phyloP scores from a whole-genome alignment of 2,888 invertebrate species.

The Tinea pellionella region DNA sequence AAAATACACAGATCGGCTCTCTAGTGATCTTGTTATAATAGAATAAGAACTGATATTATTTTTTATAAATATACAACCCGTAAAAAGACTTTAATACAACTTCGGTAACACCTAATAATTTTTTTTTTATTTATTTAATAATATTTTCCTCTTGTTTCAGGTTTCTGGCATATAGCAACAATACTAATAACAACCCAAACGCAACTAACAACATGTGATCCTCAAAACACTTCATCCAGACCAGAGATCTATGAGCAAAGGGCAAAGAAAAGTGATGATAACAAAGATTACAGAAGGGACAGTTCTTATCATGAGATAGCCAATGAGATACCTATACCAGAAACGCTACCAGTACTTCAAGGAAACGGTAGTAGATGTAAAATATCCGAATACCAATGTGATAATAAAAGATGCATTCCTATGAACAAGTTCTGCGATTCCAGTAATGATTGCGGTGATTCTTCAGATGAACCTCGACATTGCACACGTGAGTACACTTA shows the following conservation, averaged over 20 bases:
- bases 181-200: slow-evolving; percentile 30
- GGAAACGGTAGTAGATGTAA: slow-evolving; percentile 68
- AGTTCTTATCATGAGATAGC: slow-evolving; percentile 20
- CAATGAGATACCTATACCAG: slow-evolving; percentile 46
- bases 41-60: no score
- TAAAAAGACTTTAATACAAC: no score
- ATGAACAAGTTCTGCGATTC: slow-evolving; percentile 84
- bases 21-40: no score
- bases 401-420: slow-evolving; percentile 74
- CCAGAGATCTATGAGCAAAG: slow-evolving; percentile 16
- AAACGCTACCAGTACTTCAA: slow-evolving; percentile 50
- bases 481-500: slow-evolving; percentile 78
- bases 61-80: background rate
- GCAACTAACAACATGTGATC: slow-evolving; percentile 35
- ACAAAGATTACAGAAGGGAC: slow-evolving; percentile 24
- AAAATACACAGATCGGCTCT: no score
- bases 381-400: slow-evolving; percentile 75
- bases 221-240: slow-evolving; percentile 33
- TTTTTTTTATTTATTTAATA: background rate
- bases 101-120: no score
- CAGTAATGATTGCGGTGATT: slow-evolving; percentile 83
- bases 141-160: slow-evolving; percentile 40
- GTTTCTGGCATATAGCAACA: slow-evolving; percentile 27
- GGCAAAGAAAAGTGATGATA: slow-evolving; percentile 5
- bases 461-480: slow-evolving; percentile 82